These are phyloP conservation scores for Sarcophaga caerulescens DNA, from an alignment of 2,888 invertebrate genomes.

Conservation along the genomic window DNA sequence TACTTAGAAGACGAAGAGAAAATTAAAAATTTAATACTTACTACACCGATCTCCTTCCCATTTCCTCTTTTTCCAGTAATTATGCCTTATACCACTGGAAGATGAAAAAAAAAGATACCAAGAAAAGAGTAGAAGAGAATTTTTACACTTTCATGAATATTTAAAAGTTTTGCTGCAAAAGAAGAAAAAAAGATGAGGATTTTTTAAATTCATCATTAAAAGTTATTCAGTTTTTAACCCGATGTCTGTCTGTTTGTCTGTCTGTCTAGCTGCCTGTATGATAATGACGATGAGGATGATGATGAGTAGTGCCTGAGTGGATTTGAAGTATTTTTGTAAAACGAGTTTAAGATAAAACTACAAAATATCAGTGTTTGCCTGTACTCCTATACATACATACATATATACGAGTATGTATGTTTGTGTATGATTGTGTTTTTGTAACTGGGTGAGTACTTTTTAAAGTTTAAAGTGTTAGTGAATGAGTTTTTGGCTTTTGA, in stretches of 20 bases:
- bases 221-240: slow-evolving; percentile 45
- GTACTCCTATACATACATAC: not conserved
- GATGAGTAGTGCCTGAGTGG: slow-evolving; percentile 15
- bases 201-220: slow-evolving; percentile 65
- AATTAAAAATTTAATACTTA: too few species aligned
- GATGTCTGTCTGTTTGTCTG: slow-evolving; percentile 6
- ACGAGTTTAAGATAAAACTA: slow-evolving; percentile 15
- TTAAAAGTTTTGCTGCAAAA: slow-evolving; percentile 58
- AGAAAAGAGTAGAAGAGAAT: not conserved
- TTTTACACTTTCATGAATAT: slow-evolving; percentile 60
- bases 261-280: not conserved
- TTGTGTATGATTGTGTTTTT: not conserved
- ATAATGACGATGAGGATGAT: not conserved
- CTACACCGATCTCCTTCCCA: too few species aligned
- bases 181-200: slow-evolving; percentile 32
- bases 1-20: too few species aligned
- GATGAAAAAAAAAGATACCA: not conserved
- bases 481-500: slow-evolving; percentile 38
- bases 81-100: too few species aligned
- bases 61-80: too few species aligned
- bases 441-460: not conserved
- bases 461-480: slow-evolving; percentile 9
- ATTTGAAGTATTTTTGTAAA: slow-evolving; percentile 27
- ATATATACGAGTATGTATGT: too few species aligned
- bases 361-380: not conserved